These are phyloP conservation scores for Hyperoplus immaculatus DNA, from an alignment of 2,797 vertebrate species.

Conservation along the genomic window DNA sequence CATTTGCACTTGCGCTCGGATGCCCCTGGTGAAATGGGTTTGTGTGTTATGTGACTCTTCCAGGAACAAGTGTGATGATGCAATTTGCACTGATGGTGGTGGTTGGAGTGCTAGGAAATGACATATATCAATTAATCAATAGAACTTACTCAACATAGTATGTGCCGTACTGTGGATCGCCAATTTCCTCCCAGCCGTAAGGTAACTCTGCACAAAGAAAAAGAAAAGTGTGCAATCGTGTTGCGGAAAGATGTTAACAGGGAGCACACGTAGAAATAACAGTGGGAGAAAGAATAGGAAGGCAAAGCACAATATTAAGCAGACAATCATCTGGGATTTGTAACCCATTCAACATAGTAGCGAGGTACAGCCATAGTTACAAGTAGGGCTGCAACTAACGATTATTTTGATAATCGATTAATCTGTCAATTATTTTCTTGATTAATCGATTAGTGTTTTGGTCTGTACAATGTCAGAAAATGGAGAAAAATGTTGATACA, in stretches of 20 bases:
- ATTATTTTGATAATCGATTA: too few species aligned
- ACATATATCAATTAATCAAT: constrained; percentile 38
- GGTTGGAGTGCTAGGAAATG: constrained; percentile 24
- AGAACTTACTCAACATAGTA: constrained; percentile 97
- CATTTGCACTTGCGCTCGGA: constrained; percentile 41
- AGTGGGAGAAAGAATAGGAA: constrained; percentile 8
- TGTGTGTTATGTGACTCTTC: constrained; percentile 23
- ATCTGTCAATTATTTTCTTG: too few species aligned
- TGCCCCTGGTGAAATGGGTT: constrained; percentile 29
- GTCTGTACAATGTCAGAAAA: too few species aligned
- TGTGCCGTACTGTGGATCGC: constrained; percentile 94
- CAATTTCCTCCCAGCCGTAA: constrained; percentile 97
- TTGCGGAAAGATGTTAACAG: constrained; percentile 40
- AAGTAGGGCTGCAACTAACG: background rate
- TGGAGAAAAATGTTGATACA: too few species aligned
- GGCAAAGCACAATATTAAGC: constrained; percentile 9
- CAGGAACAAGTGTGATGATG: constrained; percentile 26
- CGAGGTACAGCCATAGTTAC: constrained; percentile 21
- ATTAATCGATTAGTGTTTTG: too few species aligned
- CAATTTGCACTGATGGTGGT: constrained; percentile 4
- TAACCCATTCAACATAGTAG: constrained; percentile 12
- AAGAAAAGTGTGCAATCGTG: constrained; percentile 21
- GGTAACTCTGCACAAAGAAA: constrained; percentile 89
- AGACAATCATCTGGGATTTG: constrained; percentile 35
- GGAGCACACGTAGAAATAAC: constrained; percentile 21